phyloP scores from a whole-genome alignment of 2,888 invertebrate genomes.

The Bombyx huttoni region DNA sequence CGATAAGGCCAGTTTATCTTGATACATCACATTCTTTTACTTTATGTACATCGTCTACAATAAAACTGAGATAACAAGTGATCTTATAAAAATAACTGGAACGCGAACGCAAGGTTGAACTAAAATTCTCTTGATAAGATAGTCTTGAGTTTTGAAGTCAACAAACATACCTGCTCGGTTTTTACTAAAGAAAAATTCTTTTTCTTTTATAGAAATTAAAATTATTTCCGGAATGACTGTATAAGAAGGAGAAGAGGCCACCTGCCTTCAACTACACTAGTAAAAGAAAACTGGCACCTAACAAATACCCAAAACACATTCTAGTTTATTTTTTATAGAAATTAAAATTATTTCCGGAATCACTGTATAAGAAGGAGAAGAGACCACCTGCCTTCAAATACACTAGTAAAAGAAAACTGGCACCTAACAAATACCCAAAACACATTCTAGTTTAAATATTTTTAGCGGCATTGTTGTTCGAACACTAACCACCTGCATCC shows the following conservation, averaged over 20 bases:
- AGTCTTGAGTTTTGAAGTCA: background rate
- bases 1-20: constrained; percentile 26
- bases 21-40: constrained; percentile 21
- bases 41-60: constrained; percentile 9
- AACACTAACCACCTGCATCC: constrained; percentile 28
- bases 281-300: too few relatives aligned
- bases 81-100: constrained; percentile 15
- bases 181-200: too few relatives aligned
- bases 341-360: too few relatives aligned
- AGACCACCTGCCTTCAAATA: too few relatives aligned
- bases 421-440: background rate
- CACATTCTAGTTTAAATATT: background rate
- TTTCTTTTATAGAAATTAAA: too few relatives aligned
- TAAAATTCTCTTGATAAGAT: background rate
- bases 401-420: too few relatives aligned
- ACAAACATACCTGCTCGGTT: too few relatives aligned
- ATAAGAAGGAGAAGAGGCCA: too few relatives aligned
- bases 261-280: too few relatives aligned
- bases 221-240: too few relatives aligned
- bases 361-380: too few relatives aligned
- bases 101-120: constrained; percentile 13
- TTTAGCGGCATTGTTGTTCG: constrained; percentile 3
- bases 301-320: background rate
- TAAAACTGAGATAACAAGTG: constrained; percentile 13
- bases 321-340: too few relatives aligned